Conservation (phyloP, 1,140 invertebrate species). For the Leptinotarsa texana region DNA sequence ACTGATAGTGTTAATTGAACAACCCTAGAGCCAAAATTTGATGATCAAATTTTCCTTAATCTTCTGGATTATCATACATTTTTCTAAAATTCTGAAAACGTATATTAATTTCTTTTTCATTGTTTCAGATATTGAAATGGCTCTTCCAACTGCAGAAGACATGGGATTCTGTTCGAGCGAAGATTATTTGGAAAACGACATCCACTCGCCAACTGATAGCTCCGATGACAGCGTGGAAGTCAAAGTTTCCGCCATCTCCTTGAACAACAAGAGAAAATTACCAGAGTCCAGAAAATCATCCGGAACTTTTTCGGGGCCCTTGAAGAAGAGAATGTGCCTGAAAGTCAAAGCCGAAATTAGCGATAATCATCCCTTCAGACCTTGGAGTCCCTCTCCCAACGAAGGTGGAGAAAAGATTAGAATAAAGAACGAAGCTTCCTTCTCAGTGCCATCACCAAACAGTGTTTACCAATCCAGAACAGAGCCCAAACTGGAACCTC, state of each 20-base stretch:
- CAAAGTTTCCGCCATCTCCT: constrained; percentile 65
- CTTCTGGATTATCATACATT: background rate
- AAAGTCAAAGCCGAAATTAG: constrained; percentile 53
- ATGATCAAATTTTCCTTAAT: no score
- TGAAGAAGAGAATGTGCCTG: constrained; percentile 70
- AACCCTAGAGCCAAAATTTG: no score
- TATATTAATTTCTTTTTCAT: background rate
- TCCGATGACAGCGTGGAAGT: constrained; percentile 78
- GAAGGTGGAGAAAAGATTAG: constrained; percentile 35
- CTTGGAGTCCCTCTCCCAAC: constrained; percentile 58
- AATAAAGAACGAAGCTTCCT: constrained; percentile 8
- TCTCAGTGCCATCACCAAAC: constrained; percentile 32
- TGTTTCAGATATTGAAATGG: constrained; percentile 38
- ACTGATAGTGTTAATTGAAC: no score
- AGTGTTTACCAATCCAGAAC: constrained; percentile 16
- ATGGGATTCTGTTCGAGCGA: constrained; percentile 73
- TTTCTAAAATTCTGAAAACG: background rate
- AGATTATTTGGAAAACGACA: constrained; percentile 60
- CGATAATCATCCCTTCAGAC: constrained; percentile 59
- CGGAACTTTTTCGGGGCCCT: constrained; percentile 57
- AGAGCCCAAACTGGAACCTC: constrained; percentile 13
- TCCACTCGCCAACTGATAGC: constrained; percentile 59
- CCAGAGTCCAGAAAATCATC: constrained; percentile 67
- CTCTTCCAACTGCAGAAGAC: constrained; percentile 53
- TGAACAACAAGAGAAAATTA: constrained; percentile 67